Evolutionary conservation across 2,888 invertebrate species (phyloP), one percentile per base, ranked within the genome.

Genomic region (Noctuana brunneofusca): DNA sequence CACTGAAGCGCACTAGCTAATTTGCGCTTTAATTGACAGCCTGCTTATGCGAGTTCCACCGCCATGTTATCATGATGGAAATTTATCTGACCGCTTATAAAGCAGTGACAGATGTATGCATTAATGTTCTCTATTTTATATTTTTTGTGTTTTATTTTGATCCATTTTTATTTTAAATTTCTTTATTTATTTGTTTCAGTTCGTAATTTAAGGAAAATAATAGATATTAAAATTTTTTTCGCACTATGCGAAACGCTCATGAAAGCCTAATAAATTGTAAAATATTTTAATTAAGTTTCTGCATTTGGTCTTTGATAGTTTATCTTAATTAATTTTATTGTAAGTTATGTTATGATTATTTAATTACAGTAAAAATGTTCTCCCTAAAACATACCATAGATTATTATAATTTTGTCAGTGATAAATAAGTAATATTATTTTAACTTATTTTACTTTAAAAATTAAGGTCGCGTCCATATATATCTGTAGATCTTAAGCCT

Each of bases 381-480:
- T 41, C 14, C 41, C 41, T 41, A 16, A 41, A 9, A 41, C 14
- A 14, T 41, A 41, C 16, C 41, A 16, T 41, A 16, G 16, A 16
- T 41, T n/a, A n/a, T n/a, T n/a, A 41, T 16, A 1, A 41, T 16
- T 41, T 16, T 3, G 16, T 16, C 8, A 16, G 3, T 41, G 41
- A 41, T 16, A 41, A 41, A 41, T 9, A 16, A 16, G 41, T 41
- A 41, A 41, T 41, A 41, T 16, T 16, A 8, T 18, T 22, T 46
- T 14, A 46, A 20, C 20, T 46, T 4, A 14, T 43, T 43, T 43
- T 14, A 38, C 16, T 41, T 6, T 41, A 38, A n/a, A 58, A 35
- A 58, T 18, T 41, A 52, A 59, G 41, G 30, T 59, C 58, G 30
- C 58, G 58, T 59, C 58, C 58, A 52, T 52, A 50, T 57, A 12